Percentiles rank a stretch among this genome's conserved stretches.
Conservation (phyloP, 2,797 vertebrate genomes). For the Coregonus sp. region DNA sequence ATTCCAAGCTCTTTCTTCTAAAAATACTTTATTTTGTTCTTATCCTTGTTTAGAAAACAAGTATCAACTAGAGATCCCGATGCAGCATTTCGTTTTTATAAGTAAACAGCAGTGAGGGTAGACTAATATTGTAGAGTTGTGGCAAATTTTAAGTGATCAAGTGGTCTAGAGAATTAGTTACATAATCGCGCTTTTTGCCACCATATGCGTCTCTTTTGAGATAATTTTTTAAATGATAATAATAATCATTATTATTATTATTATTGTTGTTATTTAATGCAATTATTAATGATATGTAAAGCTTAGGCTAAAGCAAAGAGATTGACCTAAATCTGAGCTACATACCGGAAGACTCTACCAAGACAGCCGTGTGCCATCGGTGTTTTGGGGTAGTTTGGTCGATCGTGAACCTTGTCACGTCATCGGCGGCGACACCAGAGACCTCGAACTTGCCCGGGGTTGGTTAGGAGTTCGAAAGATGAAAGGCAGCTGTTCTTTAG, state of each 20-base stretch:
- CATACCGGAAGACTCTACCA: neutral
- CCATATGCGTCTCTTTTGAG: neutral
- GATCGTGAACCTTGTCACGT: conserved; percentile 24
- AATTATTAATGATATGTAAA: neutral
- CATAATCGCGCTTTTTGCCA: neutral
- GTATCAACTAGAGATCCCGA: neutral
- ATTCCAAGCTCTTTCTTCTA: neutral
- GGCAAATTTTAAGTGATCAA: neutral
- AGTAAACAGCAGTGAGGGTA: neutral
- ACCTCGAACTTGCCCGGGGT: conserved; percentile 76
- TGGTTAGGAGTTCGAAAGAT: conserved; percentile 61
- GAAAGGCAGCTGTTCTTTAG: conserved; percentile 65
- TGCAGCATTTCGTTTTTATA: neutral
- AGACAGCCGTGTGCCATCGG: neutral
- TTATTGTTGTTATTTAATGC: neutral
- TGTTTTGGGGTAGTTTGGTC: neutral
- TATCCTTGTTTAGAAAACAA: neutral
- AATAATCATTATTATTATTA: neutral
- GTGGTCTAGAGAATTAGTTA: neutral
- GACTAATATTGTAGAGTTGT: neutral
- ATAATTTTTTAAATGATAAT: neutral
- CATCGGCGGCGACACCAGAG: conserved; percentile 57
- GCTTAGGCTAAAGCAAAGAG: neutral
- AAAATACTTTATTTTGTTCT: neutral
- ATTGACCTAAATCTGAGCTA: neutral